Conservation (phyloP, 2,113 vertebrate species). For the Callopanchax toddi region DNA sequence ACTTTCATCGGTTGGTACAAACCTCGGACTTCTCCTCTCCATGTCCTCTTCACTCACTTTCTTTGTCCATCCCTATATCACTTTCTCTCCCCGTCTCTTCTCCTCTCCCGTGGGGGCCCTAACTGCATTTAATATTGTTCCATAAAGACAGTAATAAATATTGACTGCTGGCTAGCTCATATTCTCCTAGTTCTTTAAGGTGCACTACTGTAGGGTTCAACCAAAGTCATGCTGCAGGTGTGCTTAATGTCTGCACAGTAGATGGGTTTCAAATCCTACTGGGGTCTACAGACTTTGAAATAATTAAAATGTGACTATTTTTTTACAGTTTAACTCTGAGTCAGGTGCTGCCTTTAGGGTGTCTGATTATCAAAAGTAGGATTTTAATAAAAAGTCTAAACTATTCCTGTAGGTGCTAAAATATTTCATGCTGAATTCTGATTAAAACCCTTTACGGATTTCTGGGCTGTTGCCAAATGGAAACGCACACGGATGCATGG, state of each 20-base stretch:
- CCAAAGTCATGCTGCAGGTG: slow-evolving; percentile 66
- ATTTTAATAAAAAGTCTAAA: slow-evolving; percentile 9
- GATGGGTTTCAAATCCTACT: slow-evolving; percentile 17
- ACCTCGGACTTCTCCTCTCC: slow-evolving; percentile 7
- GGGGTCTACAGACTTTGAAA: slow-evolving; percentile 29
- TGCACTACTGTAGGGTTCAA: slow-evolving; percentile 49
- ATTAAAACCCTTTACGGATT: too few relatives aligned
- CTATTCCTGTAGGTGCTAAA: neutral
- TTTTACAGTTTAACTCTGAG: slow-evolving; percentile 3
- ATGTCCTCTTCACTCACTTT: slow-evolving; percentile 12
- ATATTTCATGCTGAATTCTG: neutral
- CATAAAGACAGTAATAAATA: slow-evolving; percentile 79
- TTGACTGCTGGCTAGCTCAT: slow-evolving; percentile 75
- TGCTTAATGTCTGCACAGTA: slow-evolving; percentile 4
- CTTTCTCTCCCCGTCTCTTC: slow-evolving; percentile 37
- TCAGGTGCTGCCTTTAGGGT: slow-evolving; percentile 4
- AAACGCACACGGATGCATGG: too few relatives aligned
- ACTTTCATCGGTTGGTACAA: slow-evolving; percentile 39
- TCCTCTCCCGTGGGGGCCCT: slow-evolving; percentile 64
- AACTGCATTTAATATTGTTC: slow-evolving; percentile 78
- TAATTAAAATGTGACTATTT: slow-evolving; percentile 25
- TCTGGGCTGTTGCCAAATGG: too few relatives aligned
- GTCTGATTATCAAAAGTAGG: neutral
- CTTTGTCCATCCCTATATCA: slow-evolving; percentile 35
- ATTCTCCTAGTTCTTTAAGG: slow-evolving; percentile 65